These are phyloP conservation scores for Mormyrops boulengeri DNA, from an alignment of 2,797 vertebrate genomes.

Conservation along the genomic window DNA sequence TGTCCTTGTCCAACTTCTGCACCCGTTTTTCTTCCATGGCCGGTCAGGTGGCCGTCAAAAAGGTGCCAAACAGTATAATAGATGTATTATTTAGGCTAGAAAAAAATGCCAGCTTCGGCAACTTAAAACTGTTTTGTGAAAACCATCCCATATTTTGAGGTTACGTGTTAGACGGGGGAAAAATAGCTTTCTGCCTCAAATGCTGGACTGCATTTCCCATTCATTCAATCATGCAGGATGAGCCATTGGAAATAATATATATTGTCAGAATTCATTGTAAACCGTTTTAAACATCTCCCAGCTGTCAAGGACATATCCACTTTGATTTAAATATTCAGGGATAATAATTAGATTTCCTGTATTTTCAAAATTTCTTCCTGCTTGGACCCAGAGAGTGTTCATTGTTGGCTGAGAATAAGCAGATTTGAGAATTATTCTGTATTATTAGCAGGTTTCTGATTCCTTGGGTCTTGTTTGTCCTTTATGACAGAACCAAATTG, in stretches of 20 bases:
- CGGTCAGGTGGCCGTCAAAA: not conserved
- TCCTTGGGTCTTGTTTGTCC: not conserved
- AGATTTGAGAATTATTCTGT: not conserved
- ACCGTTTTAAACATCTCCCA: conserved; percentile 2
- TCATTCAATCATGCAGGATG: not conserved
- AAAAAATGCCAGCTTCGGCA: not conserved
- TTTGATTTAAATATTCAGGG: conserved; percentile 1
- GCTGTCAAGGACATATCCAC: not conserved
- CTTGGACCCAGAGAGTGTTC: not conserved
- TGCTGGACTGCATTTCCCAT: not conserved
- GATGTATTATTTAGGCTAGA: not conserved
- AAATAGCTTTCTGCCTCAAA: not conserved
- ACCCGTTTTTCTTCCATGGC: not conserved
- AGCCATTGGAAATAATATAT: not conserved
- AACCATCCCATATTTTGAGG: not conserved
- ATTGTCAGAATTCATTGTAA: not conserved
- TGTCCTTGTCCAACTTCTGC: not conserved
- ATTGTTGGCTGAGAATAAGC: not conserved
- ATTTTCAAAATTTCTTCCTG: not conserved
- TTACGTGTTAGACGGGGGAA: not conserved
- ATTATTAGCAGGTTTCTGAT: not conserved
- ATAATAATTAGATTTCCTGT: not conserved
- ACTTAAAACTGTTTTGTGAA: not conserved
- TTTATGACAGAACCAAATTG: not conserved
- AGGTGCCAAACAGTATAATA: not conserved